These are phyloP conservation scores for Falco peregrinus DNA, from an alignment of 2,797 vertebrate genomes.

Conservation along the genomic window DNA sequence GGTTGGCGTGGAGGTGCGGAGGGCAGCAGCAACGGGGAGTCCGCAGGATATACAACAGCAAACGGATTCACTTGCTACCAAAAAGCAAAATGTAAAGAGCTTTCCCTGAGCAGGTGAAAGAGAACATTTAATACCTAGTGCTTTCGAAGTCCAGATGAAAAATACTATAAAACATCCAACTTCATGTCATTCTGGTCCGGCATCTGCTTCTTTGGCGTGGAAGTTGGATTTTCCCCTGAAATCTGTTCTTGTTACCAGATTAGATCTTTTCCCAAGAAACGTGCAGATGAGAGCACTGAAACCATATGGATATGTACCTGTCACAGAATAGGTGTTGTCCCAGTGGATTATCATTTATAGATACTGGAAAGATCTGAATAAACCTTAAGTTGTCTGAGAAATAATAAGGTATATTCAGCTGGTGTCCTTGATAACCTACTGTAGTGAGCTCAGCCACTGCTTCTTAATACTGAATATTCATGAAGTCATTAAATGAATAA, in stretches of 20 bases:
- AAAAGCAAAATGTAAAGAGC: not conserved
- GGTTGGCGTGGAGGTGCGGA: not conserved
- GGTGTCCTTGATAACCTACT: constrained; percentile 42
- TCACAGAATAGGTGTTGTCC: not conserved
- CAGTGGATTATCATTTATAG: not conserved
- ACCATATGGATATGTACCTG: not conserved
- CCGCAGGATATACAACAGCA: not conserved
- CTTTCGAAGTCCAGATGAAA: not conserved
- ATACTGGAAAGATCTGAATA: not conserved
- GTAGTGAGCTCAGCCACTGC: constrained; percentile 7
- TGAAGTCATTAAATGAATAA: constrained; percentile 69
- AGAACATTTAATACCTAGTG: not conserved
- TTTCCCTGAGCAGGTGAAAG: not conserved
- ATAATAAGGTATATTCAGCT: not conserved
- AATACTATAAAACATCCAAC: not conserved
- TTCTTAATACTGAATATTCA: constrained; percentile 66
- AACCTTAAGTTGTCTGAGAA: not conserved
- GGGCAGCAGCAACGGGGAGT: not conserved
- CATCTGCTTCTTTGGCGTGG: not conserved
- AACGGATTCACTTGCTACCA: not conserved
- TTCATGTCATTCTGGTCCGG: not conserved
- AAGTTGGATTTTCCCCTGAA: not conserved
- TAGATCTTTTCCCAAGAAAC: not conserved
- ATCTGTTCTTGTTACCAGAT: not conserved
- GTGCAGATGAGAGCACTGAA: not conserved